These are phyloP conservation scores for Bergia puertoricense DNA, from an alignment of 92 coral and sea anemone species.

Conservation along the genomic window DNA sequence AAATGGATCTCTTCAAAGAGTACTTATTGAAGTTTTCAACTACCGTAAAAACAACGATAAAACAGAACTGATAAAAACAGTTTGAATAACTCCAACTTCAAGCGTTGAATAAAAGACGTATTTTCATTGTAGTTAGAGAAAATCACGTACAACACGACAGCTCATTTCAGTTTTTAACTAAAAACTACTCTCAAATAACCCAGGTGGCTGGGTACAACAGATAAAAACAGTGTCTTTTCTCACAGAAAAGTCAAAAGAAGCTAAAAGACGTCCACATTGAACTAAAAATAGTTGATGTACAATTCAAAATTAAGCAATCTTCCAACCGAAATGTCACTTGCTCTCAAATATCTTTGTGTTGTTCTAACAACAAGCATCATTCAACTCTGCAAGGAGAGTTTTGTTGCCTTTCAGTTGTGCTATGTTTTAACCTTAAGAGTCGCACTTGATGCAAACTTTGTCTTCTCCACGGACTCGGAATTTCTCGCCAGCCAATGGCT, in stretches of 20 bases:
- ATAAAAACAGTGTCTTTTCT: not conserved
- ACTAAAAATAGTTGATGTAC: slow-evolving; percentile 1
- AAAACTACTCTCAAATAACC: not conserved
- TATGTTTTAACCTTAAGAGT: slow-evolving; percentile 4
- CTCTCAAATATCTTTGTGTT: not conserved
- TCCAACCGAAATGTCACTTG: not conserved
- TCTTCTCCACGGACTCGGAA: slow-evolving; percentile 75
- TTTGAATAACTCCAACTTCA: not conserved
- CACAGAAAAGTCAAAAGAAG: not conserved
- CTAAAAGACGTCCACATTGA: not conserved
- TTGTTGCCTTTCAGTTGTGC: too few relatives aligned
- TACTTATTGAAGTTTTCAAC: not conserved
- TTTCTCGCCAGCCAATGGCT: slow-evolving; percentile 90
- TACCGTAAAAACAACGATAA: not conserved
- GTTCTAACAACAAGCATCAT: not conserved
- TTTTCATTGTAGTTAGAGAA: not conserved
- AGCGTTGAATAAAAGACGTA: not conserved
- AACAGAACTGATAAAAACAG: not conserved
- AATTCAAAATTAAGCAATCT: not conserved
- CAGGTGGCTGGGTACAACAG: not conserved
- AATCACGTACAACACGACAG: not conserved
- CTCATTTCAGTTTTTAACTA: not conserved
- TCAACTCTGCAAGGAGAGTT: not conserved
- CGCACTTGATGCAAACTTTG: slow-evolving; percentile 83
- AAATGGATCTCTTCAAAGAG: not conserved